Evolutionary conservation across 1,140 invertebrate species (phyloP), one percentile per base, ranked within the genome.

Genomic region (Gyrodactylus bullatarudis): DNA sequence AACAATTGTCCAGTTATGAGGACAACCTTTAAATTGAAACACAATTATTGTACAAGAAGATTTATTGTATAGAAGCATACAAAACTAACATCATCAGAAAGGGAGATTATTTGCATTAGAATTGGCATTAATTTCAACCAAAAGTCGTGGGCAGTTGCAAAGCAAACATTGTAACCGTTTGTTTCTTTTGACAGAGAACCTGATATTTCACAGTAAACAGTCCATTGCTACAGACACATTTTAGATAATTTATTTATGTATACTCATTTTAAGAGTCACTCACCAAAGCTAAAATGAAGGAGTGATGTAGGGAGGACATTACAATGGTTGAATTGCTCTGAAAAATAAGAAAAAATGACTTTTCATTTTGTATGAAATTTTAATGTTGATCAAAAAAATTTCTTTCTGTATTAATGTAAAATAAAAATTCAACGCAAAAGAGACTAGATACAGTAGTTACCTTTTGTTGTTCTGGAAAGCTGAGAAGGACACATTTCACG

Each of bases 91-190:
- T 88, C 85, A 86, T 91, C 93, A 2, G 90, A 92, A 78, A 91
- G 87, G 20, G 89, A 87, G 8, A 97, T 85, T 24, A 98, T 82
- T 80, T 96, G 89, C 26, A 98, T 80, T 75, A 99, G 87, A 73
- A 87, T 88, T 0, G 91, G 93, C 22, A 93, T 96, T 0, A 98
- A 87, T 82, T 95, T 91, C 1, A 87, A 87, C 94, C 94, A 99
- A 83, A 98, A 98, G 81, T 98, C 93, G 76, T 94, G 86, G n/a
- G 96, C 84, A 76, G 91, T 88, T 25, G 76, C 75, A 69, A 74
- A 24, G 22, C 78, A 78, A 2, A 74, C 69, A 20, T 76, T 75
- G 69, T 78, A 76, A 23, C 76, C 76, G 24, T 80, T 79, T 72
- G 76, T 78, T 84, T 85, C 77, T 81, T 85, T 76, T 80, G 84